These are phyloP conservation scores for Tinamus major DNA, from an alignment of 2,797 vertebrate species.

Conservation along the genomic window DNA sequence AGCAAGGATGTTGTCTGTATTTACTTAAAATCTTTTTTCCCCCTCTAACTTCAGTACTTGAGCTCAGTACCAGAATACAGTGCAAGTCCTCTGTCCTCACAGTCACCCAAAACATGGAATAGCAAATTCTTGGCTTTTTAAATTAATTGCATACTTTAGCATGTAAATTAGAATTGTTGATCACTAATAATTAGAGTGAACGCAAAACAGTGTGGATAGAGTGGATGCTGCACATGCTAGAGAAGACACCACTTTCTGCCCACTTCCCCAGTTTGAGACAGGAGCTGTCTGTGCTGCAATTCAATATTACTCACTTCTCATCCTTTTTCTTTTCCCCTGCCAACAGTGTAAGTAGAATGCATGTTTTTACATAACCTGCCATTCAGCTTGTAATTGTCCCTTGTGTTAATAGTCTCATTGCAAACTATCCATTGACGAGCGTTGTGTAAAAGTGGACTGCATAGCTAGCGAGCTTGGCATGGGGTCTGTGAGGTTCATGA, in stretches of 20 bases:
- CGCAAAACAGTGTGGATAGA: background rate
- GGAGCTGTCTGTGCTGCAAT: background rate
- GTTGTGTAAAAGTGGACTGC: background rate
- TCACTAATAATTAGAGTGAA: background rate
- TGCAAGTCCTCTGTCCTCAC: background rate
- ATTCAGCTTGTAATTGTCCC: background rate
- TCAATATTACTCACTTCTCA: background rate
- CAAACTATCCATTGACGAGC: background rate
- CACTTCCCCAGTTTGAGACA: background rate
- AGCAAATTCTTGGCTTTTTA: background rate
- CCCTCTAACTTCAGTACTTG: background rate
- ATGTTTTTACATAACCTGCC: background rate
- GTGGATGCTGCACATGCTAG: background rate
- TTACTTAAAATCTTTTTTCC: background rate
- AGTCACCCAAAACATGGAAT: background rate
- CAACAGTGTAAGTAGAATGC: background rate
- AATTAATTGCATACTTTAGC: background rate
- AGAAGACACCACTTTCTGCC: background rate
- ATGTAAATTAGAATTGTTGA: background rate
- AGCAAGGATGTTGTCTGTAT: background rate
- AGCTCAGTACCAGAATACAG: background rate
- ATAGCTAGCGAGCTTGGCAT: background rate
- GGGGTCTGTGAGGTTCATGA: background rate
- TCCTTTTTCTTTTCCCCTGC: background rate
- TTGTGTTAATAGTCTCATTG: background rate